phyloP scores from a whole-genome alignment of 64 coral and sea anemone species.

The Montipora foliosa region DNA sequence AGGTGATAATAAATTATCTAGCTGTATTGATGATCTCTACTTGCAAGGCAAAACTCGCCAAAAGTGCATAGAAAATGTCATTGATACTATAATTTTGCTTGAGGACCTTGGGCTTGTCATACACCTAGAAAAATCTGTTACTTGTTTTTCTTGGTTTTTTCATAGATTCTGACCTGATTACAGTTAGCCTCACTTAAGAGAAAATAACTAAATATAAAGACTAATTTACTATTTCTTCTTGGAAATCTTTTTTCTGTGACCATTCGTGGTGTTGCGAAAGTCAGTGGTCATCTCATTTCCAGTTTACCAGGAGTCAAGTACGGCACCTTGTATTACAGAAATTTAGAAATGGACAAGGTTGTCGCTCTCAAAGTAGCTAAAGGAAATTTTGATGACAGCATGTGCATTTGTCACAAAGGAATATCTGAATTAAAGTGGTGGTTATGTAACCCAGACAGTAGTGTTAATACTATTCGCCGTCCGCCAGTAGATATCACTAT shows the following conservation, averaged over 20 bases:
- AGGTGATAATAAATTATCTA: conserved; percentile 12
- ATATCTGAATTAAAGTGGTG: conserved; percentile 56
- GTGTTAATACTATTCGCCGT: conserved; percentile 39
- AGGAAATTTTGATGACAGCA: conserved; percentile 50
- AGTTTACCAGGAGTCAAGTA: conserved; percentile 53
- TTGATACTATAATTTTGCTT: conserved; percentile 47
- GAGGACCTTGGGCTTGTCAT: conserved; percentile 33
- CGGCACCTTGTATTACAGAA: conserved; percentile 59
- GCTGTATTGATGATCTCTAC: conserved; percentile 70
- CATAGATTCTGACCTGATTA: conserved; percentile 65
- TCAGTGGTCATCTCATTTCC: conserved; percentile 48
- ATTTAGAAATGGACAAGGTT: conserved; percentile 59
- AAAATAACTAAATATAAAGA: conserved; percentile 58
- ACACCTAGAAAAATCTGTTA: conserved; percentile 23
- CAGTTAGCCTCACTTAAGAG: conserved; percentile 29
- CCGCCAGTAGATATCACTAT: conserved; percentile 36
- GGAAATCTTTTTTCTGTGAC: background rate
- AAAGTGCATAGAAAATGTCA: conserved; percentile 1
- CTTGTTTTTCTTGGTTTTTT: conserved; percentile 65
- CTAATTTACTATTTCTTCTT: background rate
- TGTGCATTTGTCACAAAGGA: conserved; percentile 6
- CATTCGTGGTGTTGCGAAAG: conserved; percentile 44
- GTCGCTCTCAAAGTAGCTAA: conserved; percentile 25
- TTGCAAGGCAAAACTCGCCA: conserved; percentile 24
- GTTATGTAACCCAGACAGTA: background rate